Conservation (phyloP, 2,888 invertebrate species). For the Lamellibrachia columna region DNA sequence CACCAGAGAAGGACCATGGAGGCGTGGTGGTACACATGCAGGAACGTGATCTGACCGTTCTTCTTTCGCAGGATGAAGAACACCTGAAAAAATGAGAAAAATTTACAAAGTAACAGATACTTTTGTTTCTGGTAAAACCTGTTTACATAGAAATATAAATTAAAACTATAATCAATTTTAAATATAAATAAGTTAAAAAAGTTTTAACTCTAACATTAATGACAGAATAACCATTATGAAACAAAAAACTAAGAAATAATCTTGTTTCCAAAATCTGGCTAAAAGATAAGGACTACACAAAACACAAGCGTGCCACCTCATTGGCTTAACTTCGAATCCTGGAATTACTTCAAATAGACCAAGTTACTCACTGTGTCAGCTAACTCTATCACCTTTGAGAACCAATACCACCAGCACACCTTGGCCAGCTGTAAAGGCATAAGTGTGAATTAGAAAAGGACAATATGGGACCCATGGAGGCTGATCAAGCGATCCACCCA, state of each 20-base stretch:
- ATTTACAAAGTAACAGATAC: background rate
- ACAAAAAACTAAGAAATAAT: background rate
- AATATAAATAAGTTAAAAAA: background rate
- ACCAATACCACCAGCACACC: slow-evolving; percentile 60
- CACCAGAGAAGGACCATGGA: slow-evolving; percentile 64
- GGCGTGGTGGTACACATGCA: slow-evolving; percentile 64
- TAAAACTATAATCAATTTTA: background rate
- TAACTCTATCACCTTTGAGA: slow-evolving; percentile 62
- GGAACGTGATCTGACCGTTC: slow-evolving; percentile 61
- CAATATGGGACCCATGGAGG: background rate
- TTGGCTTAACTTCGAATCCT: background rate
- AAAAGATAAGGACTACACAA: too few species aligned
- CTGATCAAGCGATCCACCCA: background rate
- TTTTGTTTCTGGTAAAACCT: background rate
- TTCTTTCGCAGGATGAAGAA: slow-evolving; percentile 64
- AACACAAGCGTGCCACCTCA: background rate
- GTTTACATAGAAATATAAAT: background rate
- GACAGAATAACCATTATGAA: background rate
- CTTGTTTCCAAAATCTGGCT: background rate
- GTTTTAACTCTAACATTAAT: too few species aligned
- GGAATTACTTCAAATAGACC: background rate
- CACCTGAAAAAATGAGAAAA: slow-evolving; percentile 41
- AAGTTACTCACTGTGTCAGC: slow-evolving; percentile 56
- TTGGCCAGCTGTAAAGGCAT: slow-evolving; percentile 53
- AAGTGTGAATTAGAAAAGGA: slow-evolving; percentile 30